phyloP scores from a whole-genome alignment of 2,113 vertebrate species.

The Willisornis vidua region DNA sequence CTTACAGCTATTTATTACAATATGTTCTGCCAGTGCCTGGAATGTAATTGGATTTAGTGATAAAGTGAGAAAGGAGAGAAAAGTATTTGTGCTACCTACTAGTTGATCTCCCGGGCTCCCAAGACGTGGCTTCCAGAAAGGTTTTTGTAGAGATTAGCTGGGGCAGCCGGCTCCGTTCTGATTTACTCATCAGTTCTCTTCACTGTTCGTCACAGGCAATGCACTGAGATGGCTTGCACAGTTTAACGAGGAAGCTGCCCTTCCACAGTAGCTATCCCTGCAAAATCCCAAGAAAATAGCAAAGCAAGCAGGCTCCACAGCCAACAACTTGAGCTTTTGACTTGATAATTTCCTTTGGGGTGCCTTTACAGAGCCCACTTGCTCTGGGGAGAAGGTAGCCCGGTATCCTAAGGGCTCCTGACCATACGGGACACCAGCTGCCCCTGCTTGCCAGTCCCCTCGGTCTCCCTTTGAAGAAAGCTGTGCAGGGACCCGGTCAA shows the following conservation, averaged over 20 bases:
- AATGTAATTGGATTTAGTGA: fast-evolving
- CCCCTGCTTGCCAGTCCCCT: neutral
- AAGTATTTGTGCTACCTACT: neutral
- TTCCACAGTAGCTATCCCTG: neutral
- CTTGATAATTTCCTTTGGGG: neutral
- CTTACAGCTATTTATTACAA: fast-evolving
- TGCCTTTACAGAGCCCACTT: neutral
- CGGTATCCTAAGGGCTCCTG: fast-evolving
- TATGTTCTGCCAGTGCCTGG: fast-evolving
- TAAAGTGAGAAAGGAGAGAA: neutral
- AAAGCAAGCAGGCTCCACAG: neutral
- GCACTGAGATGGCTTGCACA: neutral
- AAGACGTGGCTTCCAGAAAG: neutral
- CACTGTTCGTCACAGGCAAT: no score
- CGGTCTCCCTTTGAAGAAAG: neutral
- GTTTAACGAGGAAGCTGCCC: neutral
- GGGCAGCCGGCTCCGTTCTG: no score
- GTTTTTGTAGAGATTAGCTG: neutral
- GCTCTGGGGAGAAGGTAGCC: no score
- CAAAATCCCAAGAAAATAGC: neutral
- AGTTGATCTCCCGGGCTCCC: neutral
- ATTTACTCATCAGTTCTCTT: neutral
- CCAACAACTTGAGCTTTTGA: neutral
- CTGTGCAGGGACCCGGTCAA: fast-evolving
- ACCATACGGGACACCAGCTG: neutral